Evolutionary conservation across 2,113 vertebrate species (phyloP).

Genomic region (Planiliza haematocheilus): DNA sequence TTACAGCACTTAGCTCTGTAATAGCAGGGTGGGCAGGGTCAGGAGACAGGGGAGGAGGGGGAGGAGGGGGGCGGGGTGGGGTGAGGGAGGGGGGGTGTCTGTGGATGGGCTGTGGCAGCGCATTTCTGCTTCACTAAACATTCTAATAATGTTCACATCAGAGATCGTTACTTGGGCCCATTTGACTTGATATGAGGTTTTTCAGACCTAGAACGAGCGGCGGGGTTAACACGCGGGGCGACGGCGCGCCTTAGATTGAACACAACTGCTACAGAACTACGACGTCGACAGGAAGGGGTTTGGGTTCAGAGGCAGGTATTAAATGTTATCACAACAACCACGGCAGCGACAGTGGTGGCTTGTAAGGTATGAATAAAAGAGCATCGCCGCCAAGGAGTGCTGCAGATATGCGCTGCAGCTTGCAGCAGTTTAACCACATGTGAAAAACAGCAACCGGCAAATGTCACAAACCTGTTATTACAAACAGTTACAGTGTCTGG

Average conservation of each 20-base stretch:
- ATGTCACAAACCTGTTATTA: background rate
- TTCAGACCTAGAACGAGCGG: conserved; percentile 51
- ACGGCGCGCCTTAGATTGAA: background rate
- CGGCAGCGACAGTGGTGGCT: background rate
- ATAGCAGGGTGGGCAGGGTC: conserved; percentile 76
- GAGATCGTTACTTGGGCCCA: conserved; percentile 70
- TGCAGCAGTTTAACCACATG: background rate
- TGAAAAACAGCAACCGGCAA: background rate
- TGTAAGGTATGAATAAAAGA: background rate
- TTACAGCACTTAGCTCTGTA: conserved; percentile 82
- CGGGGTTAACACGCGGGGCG: conserved; percentile 2
- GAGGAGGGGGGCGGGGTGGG: background rate
- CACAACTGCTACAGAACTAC: background rate
- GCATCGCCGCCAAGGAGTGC: background rate
- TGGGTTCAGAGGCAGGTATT: background rate
- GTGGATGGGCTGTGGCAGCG: conserved; percentile 66
- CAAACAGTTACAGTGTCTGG: background rate
- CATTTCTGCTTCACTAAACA: conserved; percentile 80
- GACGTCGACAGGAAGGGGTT: background rate
- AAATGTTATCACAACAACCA: background rate
- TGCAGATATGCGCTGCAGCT: background rate
- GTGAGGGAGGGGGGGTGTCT: conserved; percentile 10
- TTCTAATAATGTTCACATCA: conserved; percentile 80
- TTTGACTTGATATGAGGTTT: conserved; percentile 69
- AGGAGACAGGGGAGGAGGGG: conserved; percentile 27